These are phyloP conservation scores for Neomorphus geoffroyi DNA, from an alignment of 2,797 vertebrate genomes.

Conservation along the genomic window DNA sequence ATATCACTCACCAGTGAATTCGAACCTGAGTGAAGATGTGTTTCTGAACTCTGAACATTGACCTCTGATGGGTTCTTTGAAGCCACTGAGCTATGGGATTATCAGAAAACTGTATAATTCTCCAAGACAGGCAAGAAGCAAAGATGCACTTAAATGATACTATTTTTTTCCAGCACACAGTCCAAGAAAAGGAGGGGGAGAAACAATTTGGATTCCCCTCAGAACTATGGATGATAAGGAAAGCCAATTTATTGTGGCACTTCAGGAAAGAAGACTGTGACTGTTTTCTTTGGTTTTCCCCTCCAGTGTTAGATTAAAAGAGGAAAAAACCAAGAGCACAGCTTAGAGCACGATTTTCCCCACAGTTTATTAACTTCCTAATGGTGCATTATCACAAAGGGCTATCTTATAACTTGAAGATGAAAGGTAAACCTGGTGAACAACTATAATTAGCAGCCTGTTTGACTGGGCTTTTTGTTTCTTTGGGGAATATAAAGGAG, in stretches of 20 bases:
- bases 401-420: not conserved
- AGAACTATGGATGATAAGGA: not conserved
- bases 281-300: not conserved
- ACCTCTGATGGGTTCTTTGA: not conserved
- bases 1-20: not conserved
- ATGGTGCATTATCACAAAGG: not conserved
- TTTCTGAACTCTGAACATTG: not conserved
- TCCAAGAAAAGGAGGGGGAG: not conserved
- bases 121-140: not conserved
- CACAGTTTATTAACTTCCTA: not conserved
- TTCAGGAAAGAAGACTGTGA: not conserved
- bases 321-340: not conserved
- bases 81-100: not conserved
- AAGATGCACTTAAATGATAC: conserved; percentile 16
- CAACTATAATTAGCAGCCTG: not conserved
- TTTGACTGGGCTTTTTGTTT: not conserved
- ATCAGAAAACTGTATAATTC: not conserved
- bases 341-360: not conserved
- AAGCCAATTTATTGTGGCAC: not conserved
- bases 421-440: not conserved
- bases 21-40: not conserved
- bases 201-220: not conserved
- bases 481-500: not conserved
- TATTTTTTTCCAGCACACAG: not conserved
- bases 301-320: not conserved